Conservation (phyloP, 2,888 invertebrate genomes). For the Tyria jacobaeae region DNA sequence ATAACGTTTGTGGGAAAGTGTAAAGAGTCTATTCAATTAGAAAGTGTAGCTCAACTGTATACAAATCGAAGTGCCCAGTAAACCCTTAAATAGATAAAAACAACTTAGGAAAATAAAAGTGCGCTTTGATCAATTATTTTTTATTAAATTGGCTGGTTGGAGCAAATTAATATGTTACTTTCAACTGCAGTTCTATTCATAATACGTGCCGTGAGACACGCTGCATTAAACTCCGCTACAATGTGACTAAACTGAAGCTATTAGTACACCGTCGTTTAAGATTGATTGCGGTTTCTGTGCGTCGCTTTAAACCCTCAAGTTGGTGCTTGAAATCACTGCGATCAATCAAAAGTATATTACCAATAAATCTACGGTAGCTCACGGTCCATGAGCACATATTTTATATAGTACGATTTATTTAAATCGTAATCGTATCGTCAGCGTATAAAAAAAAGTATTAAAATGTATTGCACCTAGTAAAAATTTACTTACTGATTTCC, state of each 20-base stretch:
- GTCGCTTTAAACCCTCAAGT: conserved; percentile 69
- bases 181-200: conserved; percentile 10
- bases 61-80: too few species aligned
- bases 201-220: conserved; percentile 3
- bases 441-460: not conserved
- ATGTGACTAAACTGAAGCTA: conserved; percentile 39
- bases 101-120: too few species aligned
- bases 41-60: too few species aligned
- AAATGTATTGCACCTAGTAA: too few species aligned
- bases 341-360: conserved; percentile 86
- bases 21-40: not conserved
- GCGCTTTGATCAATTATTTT: not conserved
- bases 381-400: conserved; percentile 57
- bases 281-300: conserved; percentile 66
- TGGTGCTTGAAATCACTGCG: conserved; percentile 66
- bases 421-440: conserved; percentile 19
- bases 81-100: too few species aligned
- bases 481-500: too few species aligned
- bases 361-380: conserved; percentile 81
- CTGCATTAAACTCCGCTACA: conserved; percentile 41
- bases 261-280: conserved; percentile 58
- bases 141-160: not conserved
- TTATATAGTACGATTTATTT: conserved; percentile 58
- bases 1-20: too few species aligned
- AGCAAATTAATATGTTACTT: conserved; percentile 2